Percentiles rank a stretch among this genome's conserved stretches.
Evolutionary conservation across 2,888 invertebrate genomes (phyloP).

Genomic region (Phaonia tiefii): DNA sequence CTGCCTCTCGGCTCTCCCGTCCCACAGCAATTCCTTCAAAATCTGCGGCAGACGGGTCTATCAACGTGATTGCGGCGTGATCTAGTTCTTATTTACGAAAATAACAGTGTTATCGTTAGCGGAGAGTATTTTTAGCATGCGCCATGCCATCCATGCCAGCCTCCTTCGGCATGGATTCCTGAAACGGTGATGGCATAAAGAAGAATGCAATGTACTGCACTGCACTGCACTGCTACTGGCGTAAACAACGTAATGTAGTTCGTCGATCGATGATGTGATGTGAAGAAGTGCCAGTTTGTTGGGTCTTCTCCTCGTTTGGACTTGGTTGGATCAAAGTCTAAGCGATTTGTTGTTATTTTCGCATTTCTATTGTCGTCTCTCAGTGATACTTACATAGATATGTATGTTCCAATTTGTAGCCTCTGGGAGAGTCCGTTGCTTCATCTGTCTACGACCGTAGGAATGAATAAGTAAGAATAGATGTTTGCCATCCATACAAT

Average conservation of each 20-base stretch:
- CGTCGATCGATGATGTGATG: neutral
- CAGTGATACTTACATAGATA: no score
- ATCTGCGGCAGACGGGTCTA: constrained; percentile 43
- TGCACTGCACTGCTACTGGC: neutral
- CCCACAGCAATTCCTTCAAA: constrained; percentile 31
- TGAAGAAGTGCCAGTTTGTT: no score
- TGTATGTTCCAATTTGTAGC: constrained; percentile 29
- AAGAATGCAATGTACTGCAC: neutral
- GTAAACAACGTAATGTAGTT: constrained; percentile 4
- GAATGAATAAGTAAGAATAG: neutral
- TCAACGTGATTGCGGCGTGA: constrained; percentile 71
- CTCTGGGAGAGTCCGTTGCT: constrained; percentile 1
- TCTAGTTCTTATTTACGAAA: constrained; percentile 76
- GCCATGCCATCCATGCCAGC: constrained; percentile 47
- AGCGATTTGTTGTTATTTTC: constrained; percentile 22
- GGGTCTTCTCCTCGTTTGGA: no score
- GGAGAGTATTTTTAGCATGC: constrained; percentile 74
- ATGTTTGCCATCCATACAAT: constrained; percentile 24
- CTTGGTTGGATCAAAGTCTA: constrained; percentile 42
- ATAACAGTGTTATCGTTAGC: constrained; percentile 72
- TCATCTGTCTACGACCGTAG: constrained; percentile 8
- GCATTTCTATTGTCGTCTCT: neutral
- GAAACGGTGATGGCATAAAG: constrained; percentile 12
- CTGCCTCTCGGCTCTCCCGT: neutral
- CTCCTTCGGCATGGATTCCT: constrained; percentile 26